Evolutionary conservation across 2,113 vertebrate species (phyloP).

Genomic region (Macrotis lagotis): DNA sequence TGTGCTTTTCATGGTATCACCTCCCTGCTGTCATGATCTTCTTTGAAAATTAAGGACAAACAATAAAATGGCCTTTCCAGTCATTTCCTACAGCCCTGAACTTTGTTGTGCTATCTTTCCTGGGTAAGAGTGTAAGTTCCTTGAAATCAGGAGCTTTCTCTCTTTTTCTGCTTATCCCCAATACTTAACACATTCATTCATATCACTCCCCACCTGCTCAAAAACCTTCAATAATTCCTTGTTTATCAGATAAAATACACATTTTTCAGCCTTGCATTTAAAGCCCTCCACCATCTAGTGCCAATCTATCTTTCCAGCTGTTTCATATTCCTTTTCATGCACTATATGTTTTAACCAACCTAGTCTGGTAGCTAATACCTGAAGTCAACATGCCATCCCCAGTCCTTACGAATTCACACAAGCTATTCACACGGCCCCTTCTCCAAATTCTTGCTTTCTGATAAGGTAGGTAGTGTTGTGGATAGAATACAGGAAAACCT

Average conservation of each 20-base stretch:
- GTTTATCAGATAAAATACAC: background rate
- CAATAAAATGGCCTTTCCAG: background rate
- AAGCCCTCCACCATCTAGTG: background rate
- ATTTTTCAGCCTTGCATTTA: background rate
- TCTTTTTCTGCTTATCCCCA: background rate
- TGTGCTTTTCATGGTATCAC: too few species aligned
- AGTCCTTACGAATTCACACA: background rate
- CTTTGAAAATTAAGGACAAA: too few species aligned
- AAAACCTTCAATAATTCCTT: background rate
- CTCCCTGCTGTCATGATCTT: too few species aligned
- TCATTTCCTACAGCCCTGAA: background rate
- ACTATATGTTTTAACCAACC: background rate
- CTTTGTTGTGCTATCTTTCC: background rate
- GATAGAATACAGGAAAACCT: background rate
- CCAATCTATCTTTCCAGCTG: background rate
- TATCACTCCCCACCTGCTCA: background rate
- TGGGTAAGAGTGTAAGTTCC: background rate
- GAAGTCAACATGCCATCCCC: background rate
- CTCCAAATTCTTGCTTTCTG: background rate
- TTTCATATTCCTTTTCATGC: background rate
- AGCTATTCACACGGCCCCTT: background rate
- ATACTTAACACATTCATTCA: background rate
- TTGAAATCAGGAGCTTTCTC: background rate
- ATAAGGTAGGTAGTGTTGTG: background rate
- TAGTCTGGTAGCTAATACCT: background rate